A percentile compares a stretch with the other conserved stretches of the same genome.
Conservation (phyloP, 2,797 vertebrate species). For the Xerus rutilus region DNA sequence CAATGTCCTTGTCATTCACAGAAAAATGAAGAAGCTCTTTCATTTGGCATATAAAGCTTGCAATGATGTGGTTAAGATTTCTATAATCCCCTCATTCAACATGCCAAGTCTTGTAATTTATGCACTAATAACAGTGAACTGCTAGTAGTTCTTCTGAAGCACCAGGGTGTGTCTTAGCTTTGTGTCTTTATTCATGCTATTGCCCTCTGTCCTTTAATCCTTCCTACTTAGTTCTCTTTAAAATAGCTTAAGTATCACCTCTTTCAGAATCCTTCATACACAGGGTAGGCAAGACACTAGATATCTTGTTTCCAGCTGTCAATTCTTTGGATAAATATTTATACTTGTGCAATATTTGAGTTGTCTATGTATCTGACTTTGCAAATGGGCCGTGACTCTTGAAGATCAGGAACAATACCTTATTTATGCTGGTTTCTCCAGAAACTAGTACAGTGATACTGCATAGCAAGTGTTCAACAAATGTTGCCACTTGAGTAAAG, state of each 20-base stretch:
- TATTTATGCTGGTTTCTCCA: neutral
- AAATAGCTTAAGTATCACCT: neutral
- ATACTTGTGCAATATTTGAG: neutral
- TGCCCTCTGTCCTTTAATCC: neutral
- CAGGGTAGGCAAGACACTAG: neutral
- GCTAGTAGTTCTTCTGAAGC: neutral
- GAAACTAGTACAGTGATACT: neutral
- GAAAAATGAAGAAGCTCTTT: neutral
- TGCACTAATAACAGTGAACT: neutral
- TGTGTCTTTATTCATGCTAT: neutral
- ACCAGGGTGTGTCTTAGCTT: neutral
- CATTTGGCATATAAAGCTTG: neutral
- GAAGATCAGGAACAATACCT: neutral
- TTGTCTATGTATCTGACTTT: conserved; percentile 16
- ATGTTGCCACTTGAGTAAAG: neutral
- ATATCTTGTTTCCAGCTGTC: neutral
- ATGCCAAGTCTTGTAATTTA: conserved; percentile 3
- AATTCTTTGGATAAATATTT: neutral
- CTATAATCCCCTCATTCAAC: neutral
- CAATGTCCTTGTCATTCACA: neutral
- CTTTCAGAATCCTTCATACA: neutral
- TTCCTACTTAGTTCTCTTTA: neutral
- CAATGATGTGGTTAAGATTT: neutral
- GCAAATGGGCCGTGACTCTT: conserved; percentile 28
- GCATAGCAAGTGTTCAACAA: neutral